phyloP scores from a whole-genome alignment of 2,797 vertebrate species.

The Amblyraja radiata region DNA sequence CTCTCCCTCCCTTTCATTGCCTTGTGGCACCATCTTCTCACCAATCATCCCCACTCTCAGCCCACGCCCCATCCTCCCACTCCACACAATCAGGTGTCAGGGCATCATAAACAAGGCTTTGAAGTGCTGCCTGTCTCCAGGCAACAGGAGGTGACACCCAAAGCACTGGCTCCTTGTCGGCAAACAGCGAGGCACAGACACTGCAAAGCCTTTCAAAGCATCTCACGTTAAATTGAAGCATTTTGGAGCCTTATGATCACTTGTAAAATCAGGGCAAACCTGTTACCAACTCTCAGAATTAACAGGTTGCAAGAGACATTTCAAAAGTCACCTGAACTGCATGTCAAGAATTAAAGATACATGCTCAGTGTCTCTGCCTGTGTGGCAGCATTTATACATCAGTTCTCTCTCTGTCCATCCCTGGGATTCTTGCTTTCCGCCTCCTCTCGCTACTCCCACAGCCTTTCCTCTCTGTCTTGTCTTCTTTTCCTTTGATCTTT shows the following conservation, averaged over 20 bases:
- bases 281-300: neutral
- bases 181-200: neutral
- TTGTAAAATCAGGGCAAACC: too few relatives aligned
- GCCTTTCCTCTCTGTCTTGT: neutral
- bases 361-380: neutral
- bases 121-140: slow-evolving; percentile 21
- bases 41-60: too few relatives aligned
- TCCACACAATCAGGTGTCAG: neutral
- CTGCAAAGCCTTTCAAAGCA: neutral
- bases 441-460: neutral
- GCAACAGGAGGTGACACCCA: neutral
- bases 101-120: neutral
- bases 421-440: neutral
- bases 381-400: too few relatives aligned
- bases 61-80: neutral
- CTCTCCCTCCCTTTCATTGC: neutral
- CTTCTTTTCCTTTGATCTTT: neutral
- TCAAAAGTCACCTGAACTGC: neutral
- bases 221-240: neutral
- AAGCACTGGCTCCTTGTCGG: too few relatives aligned
- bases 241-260: neutral
- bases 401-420: neutral
- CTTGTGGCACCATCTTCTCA: neutral
- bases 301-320: neutral
- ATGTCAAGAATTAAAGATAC: neutral